Base-by-base conservation (phyloP, 2,888 invertebrate species). In the Lamproptera curius region DNA sequence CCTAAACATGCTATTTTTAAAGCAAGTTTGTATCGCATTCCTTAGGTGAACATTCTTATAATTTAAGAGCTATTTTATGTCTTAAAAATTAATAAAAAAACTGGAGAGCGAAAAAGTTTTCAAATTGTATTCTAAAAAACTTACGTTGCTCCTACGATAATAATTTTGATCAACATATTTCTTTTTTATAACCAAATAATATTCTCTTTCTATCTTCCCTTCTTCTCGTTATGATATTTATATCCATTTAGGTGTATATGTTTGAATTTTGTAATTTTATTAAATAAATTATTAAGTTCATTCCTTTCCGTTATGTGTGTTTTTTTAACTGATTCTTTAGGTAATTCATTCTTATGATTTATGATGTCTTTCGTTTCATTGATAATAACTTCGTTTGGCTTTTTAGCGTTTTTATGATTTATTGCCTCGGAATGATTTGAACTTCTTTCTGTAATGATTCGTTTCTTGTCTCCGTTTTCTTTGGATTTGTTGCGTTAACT, bases 181-280 rank as follows among this genome's bases (percentile, higher is more conserved):
- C 28, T 28, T 28, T 28, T 28, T 28, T 28, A 28, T 28, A 2
- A 28, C 28, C 6, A 28, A 28, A 9, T 5, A 28, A 28, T 28
- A 28, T 28, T 28, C 28, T 9, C 28, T 28, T n/a, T 5, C 3
- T 20, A 5, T 6, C 6, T 3, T 28, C 28, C 9, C n/a, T 28
- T 23, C 11, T 38, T 16, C 33, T 33, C 26, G 11, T 41, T 20
- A 1, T 31, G 15, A 4, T 10, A 16, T 10, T 2, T 8, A 6
- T 10, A 9, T 33, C 13, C 11, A 33, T 23, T 14, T 3, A 39
- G 20, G 14, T 26, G 13, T 16, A 47, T 11, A 33, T 48, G 16
- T 34, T 34, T 26, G 10, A 26, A 42, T 3, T 37, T 13, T 8
- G 42, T 14, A 26, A 48, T 48, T 8, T 34, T 48, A 23, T 48